A percentile compares a stretch with the other conserved stretches of the same genome.
phyloP scores from a whole-genome alignment of 2,113 vertebrate genomes.

The Guaruba guarouba region DNA sequence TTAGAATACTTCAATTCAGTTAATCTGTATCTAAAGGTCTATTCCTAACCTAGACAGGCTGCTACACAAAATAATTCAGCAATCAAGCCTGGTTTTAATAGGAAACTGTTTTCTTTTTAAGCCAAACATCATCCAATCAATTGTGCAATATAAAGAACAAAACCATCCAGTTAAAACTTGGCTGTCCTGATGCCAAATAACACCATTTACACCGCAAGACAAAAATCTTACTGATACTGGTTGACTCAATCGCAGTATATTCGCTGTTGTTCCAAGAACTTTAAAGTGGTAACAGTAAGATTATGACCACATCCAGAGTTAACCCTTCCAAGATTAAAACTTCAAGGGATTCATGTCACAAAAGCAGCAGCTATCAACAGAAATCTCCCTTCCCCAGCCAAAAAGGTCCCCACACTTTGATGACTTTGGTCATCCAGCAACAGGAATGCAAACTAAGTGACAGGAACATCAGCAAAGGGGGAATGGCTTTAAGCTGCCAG shows the following conservation, averaged over 20 bases:
- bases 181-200: not conserved
- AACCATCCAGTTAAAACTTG: not conserved
- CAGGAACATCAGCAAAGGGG: not conserved
- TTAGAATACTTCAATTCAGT: not conserved
- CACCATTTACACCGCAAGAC: not conserved
- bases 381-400: not conserved
- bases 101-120: constrained; percentile 17
- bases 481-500: not conserved
- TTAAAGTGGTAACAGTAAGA: not conserved
- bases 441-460: not conserved
- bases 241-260: not conserved
- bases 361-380: not conserved
- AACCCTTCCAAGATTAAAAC: not conserved
- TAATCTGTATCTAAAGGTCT: constrained; percentile 16
- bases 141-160: not conserved
- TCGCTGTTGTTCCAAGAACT: not conserved
- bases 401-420: not conserved
- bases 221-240: not conserved
- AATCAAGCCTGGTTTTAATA: constrained; percentile 38
- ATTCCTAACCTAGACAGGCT: constrained; percentile 13
- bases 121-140: not conserved
- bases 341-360: not conserved
- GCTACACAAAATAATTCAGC: constrained; percentile 25
- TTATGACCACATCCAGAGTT: not conserved
- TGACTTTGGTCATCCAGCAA: not conserved